Evolutionary conservation across 2,888 invertebrate species (phyloP).

Genomic region (Volucella zonaria): DNA sequence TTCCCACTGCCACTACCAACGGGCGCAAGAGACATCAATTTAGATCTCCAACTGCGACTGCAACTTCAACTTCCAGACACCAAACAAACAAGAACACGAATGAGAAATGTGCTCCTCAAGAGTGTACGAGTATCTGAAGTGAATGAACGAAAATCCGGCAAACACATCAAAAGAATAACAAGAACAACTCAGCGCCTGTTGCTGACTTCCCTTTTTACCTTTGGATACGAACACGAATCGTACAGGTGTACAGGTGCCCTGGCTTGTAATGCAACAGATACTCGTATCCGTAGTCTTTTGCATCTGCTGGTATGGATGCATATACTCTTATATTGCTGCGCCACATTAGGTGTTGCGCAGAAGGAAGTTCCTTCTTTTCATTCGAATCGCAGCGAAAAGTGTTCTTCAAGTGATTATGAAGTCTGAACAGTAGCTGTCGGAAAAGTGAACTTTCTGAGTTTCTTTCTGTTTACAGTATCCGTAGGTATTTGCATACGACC

Average conservation of each 20-base stretch:
- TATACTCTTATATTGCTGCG: neutral
- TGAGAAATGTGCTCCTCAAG: conserved; percentile 3
- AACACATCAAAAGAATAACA: conserved; percentile 19
- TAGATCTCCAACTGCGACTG: too few relatives aligned
- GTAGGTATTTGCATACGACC: conserved; percentile 64
- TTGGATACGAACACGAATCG: conserved; percentile 6
- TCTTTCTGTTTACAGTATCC: too few relatives aligned
- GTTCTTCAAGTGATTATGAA: conserved; percentile 27
- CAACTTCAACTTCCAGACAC: neutral
- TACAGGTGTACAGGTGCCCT: neutral
- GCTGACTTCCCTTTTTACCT: conserved; percentile 33
- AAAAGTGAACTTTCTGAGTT: conserved; percentile 14
- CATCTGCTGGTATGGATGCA: too few relatives aligned
- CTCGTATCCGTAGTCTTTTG: neutral
- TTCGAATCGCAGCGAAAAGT: neutral
- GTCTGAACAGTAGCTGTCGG: conserved; percentile 27
- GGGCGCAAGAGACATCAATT: conserved; percentile 5
- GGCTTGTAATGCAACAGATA: too few relatives aligned
- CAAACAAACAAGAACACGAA: conserved; percentile 7
- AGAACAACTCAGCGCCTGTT: conserved; percentile 10
- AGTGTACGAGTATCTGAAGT: neutral
- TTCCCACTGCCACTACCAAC: neutral
- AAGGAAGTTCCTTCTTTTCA: conserved; percentile 40
- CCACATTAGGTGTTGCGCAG: conserved; percentile 7
- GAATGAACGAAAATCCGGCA: conserved; percentile 36